Evolutionary conservation across 2,113 vertebrate species (phyloP).

Genomic region (Sterrhoptilus dennistouni): DNA sequence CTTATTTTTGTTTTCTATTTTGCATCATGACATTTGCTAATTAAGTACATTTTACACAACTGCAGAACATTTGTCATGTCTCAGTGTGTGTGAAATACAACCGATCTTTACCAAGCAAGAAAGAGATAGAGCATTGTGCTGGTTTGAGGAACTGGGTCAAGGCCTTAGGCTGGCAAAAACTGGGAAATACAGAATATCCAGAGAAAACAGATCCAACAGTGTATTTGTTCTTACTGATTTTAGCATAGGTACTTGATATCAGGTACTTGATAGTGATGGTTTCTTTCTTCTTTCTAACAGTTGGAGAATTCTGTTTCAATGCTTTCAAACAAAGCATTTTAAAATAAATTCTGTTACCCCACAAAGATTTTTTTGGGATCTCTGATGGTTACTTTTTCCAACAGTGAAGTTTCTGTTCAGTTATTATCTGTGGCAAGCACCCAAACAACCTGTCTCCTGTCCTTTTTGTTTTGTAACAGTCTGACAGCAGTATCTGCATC

Average conservation of each 20-base stretch:
- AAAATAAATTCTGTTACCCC: not conserved
- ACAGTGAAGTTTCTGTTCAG: not conserved
- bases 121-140: not conserved
- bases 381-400: not conserved
- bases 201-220: not conserved
- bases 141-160: not conserved
- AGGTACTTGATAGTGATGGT: not conserved
- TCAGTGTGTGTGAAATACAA: not conserved
- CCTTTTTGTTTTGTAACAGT: not conserved
- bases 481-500: not conserved
- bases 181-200: not conserved
- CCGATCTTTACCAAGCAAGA: not conserved
- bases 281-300: not conserved
- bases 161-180: not conserved
- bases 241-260: not conserved
- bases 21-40: not conserved
- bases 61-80: not conserved
- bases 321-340: not conserved
- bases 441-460: not conserved
- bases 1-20: not conserved
- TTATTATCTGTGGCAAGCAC: not conserved
- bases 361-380: not conserved
- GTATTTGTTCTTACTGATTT: not conserved
- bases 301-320: not conserved
- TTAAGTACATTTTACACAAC: not conserved